Evolutionary conservation across 2,797 vertebrate genomes (phyloP), one percentile per base, ranked within the genome.

Genomic region (Poecilia wingei): DNA sequence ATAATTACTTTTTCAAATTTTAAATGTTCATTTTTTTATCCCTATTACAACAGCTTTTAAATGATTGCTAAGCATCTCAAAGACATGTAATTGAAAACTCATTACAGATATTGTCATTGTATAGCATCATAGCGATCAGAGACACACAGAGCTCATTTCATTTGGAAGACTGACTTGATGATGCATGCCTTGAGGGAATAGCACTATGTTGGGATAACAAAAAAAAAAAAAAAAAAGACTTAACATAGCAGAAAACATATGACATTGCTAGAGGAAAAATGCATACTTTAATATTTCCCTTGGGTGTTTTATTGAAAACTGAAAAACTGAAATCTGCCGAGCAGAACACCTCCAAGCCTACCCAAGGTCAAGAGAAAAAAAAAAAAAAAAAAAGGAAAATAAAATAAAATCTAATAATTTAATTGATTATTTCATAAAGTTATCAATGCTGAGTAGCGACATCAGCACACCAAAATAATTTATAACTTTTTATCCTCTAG

Each of bases 1-100:
- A 91, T 79, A 51, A 88, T 78, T 47, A 51, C 76, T 75, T 90
- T 91, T 91, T 78, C 77, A 89, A 92, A 88, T 72, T 68, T 73
- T 4, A 64, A 66, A 73, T 41, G 41, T 61, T 7, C 2, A 28
- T 74, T 79, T 78, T 79, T 74, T 61, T 47, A 49, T 81, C 51
- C 76, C 73, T 75, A 73, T 70, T 6, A 66, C 53, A 14, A 4
- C 66, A 43, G 16, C 69, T 78, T 76, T 74, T 74, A 78, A 66
- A 75, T 82, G 46, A 87, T 87, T 75, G 77, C 46, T 28, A 43
- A 76, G 43, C 33, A 59, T 79, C 78, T 83, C 75, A 76, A 84
- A 75, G 73, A 61, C 43, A 84, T 84, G 64, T 71, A 81, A 85
- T 83, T 45, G 49, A 80, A 84, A 89, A 46, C 78, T 69, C 83